phyloP scores from a whole-genome alignment of 2,797 vertebrate species.

The Ibycter americanus region DNA sequence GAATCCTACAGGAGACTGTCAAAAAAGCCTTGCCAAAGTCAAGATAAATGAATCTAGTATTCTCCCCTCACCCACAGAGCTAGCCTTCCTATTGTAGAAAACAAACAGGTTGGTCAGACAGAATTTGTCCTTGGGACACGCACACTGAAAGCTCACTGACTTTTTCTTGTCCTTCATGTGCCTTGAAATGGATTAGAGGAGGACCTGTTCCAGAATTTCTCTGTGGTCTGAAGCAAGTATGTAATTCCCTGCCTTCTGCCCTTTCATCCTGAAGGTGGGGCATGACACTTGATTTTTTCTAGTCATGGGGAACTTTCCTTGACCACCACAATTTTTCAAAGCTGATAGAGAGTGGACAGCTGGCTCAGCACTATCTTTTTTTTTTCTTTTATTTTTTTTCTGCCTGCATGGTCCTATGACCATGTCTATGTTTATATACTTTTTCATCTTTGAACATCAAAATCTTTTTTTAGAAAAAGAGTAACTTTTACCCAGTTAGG shows the following conservation, averaged over 20 bases:
- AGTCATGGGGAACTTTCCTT: background rate
- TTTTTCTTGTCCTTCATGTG: background rate
- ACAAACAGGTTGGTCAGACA: background rate
- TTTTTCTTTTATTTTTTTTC: fast-evolving
- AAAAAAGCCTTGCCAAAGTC: background rate
- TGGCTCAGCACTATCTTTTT: background rate
- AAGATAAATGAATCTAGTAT: background rate
- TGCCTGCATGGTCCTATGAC: background rate
- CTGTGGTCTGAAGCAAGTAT: background rate
- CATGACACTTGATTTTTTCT: background rate
- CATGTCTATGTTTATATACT: background rate
- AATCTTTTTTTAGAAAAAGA: background rate
- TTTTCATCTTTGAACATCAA: background rate
- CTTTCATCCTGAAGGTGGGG: background rate
- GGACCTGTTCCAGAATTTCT: background rate
- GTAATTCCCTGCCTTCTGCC: background rate
- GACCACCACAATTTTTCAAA: background rate
- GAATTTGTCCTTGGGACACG: background rate
- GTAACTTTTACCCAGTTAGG: background rate
- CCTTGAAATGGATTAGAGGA: background rate
- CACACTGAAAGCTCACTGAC: background rate
- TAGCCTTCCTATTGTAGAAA: background rate
- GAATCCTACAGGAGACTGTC: background rate
- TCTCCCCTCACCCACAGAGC: background rate
- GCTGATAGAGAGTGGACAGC: background rate